Conservation (phyloP, 1,140 invertebrate species). For the Mycetomoellerius zeteki region DNA sequence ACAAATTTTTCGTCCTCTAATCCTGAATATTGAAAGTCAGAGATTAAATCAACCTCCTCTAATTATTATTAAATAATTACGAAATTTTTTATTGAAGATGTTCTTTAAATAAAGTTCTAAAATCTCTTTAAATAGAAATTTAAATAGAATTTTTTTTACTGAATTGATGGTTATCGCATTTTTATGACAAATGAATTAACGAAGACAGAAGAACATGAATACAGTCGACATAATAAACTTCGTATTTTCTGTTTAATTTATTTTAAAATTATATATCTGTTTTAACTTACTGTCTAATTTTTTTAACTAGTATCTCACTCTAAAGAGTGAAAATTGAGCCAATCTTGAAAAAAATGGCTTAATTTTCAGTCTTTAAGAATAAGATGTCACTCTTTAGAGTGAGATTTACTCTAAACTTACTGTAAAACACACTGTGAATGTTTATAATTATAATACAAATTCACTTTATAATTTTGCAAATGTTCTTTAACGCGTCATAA, state of each 20-base stretch:
- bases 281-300: not conserved
- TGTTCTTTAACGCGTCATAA: not conserved
- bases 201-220: too few species aligned
- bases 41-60: not conserved
- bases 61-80: constrained; percentile 18
- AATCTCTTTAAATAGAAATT: too few species aligned
- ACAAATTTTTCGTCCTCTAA: not conserved
- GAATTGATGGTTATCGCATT: not conserved
- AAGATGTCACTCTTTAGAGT: too few species aligned
- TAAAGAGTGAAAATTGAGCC: too few species aligned
- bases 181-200: not conserved
- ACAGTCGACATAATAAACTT: not conserved
- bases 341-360: too few species aligned
- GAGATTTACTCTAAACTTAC: too few species aligned
- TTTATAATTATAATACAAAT: constrained; percentile 2
- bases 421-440: not conserved
- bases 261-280: not conserved
- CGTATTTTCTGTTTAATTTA: not conserved
- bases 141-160: too few species aligned
- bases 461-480: not conserved
- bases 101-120: too few species aligned
- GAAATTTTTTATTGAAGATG: not conserved
- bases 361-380: too few species aligned
- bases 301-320: too few species aligned
- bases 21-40: not conserved